Evolutionary conservation across 2,113 vertebrate genomes (phyloP).

Genomic region (Amphiprion ocellaris): DNA sequence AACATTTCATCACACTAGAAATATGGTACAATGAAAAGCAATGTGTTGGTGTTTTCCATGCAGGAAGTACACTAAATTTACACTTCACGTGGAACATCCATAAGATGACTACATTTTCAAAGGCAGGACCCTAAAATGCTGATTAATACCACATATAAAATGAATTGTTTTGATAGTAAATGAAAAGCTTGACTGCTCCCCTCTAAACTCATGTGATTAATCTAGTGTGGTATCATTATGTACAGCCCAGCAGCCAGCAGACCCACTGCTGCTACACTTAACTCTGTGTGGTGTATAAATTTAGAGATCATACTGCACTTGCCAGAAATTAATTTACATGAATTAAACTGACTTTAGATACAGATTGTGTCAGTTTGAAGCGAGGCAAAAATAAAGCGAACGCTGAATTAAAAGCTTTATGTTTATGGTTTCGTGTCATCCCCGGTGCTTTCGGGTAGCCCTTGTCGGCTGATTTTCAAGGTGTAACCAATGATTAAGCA

Average conservation of each 20-base stretch:
- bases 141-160: conserved; percentile 15
- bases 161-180: conserved; percentile 22
- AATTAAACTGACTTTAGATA: conserved; percentile 17
- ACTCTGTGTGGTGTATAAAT: conserved; percentile 30
- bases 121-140: background rate
- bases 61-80: background rate
- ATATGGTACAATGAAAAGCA: background rate
- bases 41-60: background rate
- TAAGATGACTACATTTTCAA: conserved; percentile 10
- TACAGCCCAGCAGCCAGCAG: conserved; percentile 13
- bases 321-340: conserved; percentile 39
- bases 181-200: conserved; percentile 35
- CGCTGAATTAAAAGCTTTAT: background rate
- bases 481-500: conserved; percentile 34
- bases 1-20: background rate
- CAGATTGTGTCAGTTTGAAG: conserved; percentile 2
- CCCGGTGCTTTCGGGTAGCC: background rate
- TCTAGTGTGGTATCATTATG: conserved; percentile 23
- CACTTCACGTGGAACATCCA: background rate
- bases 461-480: background rate
- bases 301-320: conserved; percentile 19
- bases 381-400: background rate
- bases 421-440: conserved; percentile 5
- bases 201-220: conserved; percentile 46
- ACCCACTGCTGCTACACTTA: conserved; percentile 49